These are phyloP conservation scores for Rhingia rostrata DNA, from an alignment of 2,888 invertebrate genomes.

Conservation along the genomic window DNA sequence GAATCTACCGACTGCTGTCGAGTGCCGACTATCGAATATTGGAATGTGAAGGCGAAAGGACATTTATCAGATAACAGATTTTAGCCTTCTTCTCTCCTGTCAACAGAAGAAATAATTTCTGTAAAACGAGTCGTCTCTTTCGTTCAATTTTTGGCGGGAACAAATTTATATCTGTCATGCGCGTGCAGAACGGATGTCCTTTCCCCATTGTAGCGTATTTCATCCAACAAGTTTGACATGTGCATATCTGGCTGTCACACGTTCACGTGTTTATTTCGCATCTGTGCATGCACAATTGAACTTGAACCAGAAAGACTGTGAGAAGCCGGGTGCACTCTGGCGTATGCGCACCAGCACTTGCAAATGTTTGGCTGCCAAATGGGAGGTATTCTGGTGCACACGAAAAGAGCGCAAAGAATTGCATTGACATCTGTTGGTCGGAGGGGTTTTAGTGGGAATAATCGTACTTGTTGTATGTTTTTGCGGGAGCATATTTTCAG, in stretches of 20 bases:
- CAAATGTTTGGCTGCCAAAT: background rate
- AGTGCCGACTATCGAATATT: background rate
- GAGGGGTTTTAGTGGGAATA: background rate
- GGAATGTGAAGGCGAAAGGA: no score
- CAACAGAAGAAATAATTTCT: slow-evolving; percentile 17
- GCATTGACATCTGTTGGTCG: slow-evolving; percentile 18
- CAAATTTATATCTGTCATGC: background rate
- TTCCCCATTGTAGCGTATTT: background rate
- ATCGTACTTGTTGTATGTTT: slow-evolving; percentile 6
- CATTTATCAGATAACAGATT: background rate
- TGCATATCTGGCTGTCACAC: slow-evolving; percentile 38
- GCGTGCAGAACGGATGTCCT: background rate
- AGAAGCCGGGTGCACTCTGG: slow-evolving; percentile 42
- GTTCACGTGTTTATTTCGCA: slow-evolving; percentile 9
- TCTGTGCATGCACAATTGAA: slow-evolving; percentile 42
- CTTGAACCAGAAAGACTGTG: slow-evolving; percentile 37
- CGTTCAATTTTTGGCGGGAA: slow-evolving; percentile 34
- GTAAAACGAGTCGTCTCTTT: slow-evolving; percentile 25
- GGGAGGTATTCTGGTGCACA: background rate
- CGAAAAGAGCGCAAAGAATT: slow-evolving; percentile 20
- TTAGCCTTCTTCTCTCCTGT: background rate
- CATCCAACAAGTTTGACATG: slow-evolving; percentile 23
- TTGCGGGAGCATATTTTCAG: background rate
- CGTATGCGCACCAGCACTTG: slow-evolving; percentile 51
- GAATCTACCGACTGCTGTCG: slow-evolving; percentile 9